Percentiles rank a stretch among this genome's conserved stretches.
Evolutionary conservation across 30 jellyfish, hydroid and myxozoan species (phyloP).

Genomic region (Rhopilema esculentum): DNA sequence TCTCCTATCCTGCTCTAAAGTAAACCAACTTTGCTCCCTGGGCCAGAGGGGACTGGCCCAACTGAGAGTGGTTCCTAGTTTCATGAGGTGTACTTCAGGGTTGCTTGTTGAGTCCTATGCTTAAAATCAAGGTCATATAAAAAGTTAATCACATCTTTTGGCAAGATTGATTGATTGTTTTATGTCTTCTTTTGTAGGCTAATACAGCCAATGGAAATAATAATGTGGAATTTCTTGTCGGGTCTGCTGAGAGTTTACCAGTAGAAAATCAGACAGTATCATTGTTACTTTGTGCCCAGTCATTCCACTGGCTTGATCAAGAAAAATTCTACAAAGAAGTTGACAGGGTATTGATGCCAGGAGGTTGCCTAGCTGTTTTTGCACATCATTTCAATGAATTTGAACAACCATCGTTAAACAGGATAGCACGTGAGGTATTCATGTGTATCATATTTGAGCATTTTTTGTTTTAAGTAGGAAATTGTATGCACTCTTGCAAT

Average conservation of each 20-base stretch:
- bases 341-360: conserved; percentile 42
- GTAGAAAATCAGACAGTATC: conserved; percentile 7
- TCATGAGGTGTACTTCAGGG: too few species aligned
- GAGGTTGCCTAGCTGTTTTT: conserved; percentile 46
- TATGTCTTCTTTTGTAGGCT: conserved; percentile 18
- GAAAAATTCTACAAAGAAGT: conserved; percentile 28
- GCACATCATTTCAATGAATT: conserved; percentile 33
- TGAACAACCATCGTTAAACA: conserved; percentile 12
- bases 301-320: conserved; percentile 54
- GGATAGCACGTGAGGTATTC: neutral
- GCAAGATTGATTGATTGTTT: neutral
- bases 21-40: too few species aligned
- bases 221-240: conserved; percentile 7
- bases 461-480: too few species aligned
- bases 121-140: too few species aligned
- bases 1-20: too few species aligned
- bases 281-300: conserved; percentile 45
- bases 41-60: too few species aligned
- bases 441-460: neutral
- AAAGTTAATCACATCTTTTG: too few species aligned
- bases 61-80: too few species aligned
- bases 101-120: too few species aligned
- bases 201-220: neutral
- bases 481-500: too few species aligned
- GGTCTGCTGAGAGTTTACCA: conserved; percentile 28